Evolutionary conservation across 2,113 vertebrate species (phyloP), one percentile per base, ranked within the genome.

Genomic region (Halcyon malimbica): DNA sequence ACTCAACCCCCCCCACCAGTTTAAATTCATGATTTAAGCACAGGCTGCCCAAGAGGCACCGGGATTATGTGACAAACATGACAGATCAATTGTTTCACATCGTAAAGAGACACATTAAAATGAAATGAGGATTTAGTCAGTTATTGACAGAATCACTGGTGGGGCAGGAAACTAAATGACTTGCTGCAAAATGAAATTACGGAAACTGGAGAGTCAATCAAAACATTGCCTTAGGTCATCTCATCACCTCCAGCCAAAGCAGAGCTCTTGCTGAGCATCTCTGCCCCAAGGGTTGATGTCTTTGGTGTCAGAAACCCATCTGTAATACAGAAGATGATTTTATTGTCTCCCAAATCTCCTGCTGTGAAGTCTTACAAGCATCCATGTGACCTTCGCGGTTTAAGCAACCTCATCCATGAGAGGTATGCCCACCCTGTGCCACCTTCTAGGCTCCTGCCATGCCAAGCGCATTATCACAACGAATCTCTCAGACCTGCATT

Each of bases 131-230:
- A 80, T 95, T 94, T 89, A 90, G 82, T 88, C 80, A 86, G 81
- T 50, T 95, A 96, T 83, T 94, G 94, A 96, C 89, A 87, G 74
- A 96, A 64, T 42, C 81, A 63, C 56, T 74, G n/a, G 11, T n/a
- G 60, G 39, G 53, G 20, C 14, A 9, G 62, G 50, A 87, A 95
- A 59, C 70, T 77, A 90, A 95, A 79, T 85, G 44, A 76, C 78
- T 94, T 89, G 74, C 68, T 93, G 44, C 83, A 96, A 65, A 94
- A 95, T 84, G 29, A 94, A 95, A 82, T 89, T 81, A 95, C 10
- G 2, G 87, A 37, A 94, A 94, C 33, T 46, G 44, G 23, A 39
- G 39, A 80, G 82, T 92, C 76, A 96, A 91, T 93, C 87, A 84
- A 83, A 96, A 63, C 46, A 75, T 39, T 37, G 86, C 76, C 89